Percentiles rank a stretch among this genome's conserved stretches.
Conservation (phyloP, 2,888 invertebrate genomes). For the Schizotus pectinicornis region DNA sequence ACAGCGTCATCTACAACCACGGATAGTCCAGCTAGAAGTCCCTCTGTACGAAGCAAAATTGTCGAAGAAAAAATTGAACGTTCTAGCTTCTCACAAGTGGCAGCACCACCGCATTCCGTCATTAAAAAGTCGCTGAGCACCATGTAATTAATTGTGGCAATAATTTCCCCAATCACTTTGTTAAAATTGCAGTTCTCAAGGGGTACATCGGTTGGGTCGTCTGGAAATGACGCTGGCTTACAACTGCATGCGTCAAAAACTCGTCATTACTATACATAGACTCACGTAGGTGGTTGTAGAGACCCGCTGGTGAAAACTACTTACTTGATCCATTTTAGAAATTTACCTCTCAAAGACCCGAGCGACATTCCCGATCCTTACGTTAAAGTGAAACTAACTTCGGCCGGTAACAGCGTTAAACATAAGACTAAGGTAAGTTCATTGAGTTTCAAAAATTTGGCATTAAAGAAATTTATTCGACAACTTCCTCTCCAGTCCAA, state of each 20-base stretch:
- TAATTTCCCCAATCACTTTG: too few species aligned
- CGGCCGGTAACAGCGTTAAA: conserved; percentile 79
- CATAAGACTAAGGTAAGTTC: conserved; percentile 73
- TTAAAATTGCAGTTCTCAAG: conserved; percentile 8
- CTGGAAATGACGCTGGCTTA: conserved; percentile 83
- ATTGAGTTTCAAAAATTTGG: too few species aligned
- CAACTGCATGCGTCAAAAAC: conserved; percentile 77
- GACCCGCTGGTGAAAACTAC: background rate
- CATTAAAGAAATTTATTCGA: too few species aligned
- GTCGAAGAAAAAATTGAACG: conserved; percentile 5
- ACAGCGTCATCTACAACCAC: conserved; percentile 9
- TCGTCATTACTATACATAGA: conserved; percentile 83
- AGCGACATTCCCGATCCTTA: conserved; percentile 87
- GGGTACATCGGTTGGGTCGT: conserved; percentile 63
- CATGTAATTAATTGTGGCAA: background rate
- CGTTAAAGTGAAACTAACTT: conserved; percentile 82
- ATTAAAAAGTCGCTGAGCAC: background rate
- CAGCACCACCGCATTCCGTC: background rate
- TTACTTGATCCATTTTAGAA: conserved; percentile 60
- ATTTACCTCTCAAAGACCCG: conserved; percentile 81
- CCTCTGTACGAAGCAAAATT: conserved; percentile 1
- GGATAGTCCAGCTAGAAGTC: conserved; percentile 4
- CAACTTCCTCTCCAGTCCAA: conserved; percentile 60
- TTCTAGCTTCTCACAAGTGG: too few species aligned
- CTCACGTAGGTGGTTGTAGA: conserved; percentile 74